Evolutionary conservation across 2,888 invertebrate species (phyloP), one percentile per base, ranked within the genome.

Genomic region (Zele albiditarsus): DNA sequence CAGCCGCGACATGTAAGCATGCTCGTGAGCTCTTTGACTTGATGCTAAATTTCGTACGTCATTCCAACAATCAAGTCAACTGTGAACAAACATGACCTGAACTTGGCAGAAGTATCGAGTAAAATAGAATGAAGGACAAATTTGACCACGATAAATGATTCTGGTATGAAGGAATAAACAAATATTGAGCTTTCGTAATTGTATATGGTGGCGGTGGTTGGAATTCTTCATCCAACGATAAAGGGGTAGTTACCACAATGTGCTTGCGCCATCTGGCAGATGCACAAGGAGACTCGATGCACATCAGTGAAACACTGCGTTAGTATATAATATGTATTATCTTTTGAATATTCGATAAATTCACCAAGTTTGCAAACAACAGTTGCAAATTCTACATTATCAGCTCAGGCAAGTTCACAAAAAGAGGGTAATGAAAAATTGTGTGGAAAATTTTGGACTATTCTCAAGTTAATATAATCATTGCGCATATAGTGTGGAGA

Each of bases 191-290:
- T 60, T 60, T 5, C 16, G 10, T 16, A 12, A 3, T 27, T 60
- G 28, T 28, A 62, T 28, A 25, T 31, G 4, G 78, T 71, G 57
- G 38, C 23, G 10, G 42, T 70, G 71, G 73, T 75, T 78, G 78
- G 77, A 76, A 71, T 53, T 71, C 68, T 73, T 73, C 67, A 70
- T 27, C 60, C 28, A 10, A 5, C 49, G 23, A 25, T 12, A 33
- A 33, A 33, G 27, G 70, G 74, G 63, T 46, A 31, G 38, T 72
- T 46, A 68, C 57, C 74, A 73, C 75, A 71, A 77, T 72, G 72
- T 68, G 28, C 67, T 66, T 38, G 70, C 77, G 80, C 78, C 78
- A 80, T 80, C 80, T 80, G 76, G 10, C 66, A 16, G 60, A 58
- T 60, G 67, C 31, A 38, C n/a, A 23, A 12, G n/a, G 46, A 73